A percentile compares a stretch with the other conserved stretches of the same genome.
Evolutionary conservation across 2,888 invertebrate genomes (phyloP).

Genomic region (Euplexia lucipara): DNA sequence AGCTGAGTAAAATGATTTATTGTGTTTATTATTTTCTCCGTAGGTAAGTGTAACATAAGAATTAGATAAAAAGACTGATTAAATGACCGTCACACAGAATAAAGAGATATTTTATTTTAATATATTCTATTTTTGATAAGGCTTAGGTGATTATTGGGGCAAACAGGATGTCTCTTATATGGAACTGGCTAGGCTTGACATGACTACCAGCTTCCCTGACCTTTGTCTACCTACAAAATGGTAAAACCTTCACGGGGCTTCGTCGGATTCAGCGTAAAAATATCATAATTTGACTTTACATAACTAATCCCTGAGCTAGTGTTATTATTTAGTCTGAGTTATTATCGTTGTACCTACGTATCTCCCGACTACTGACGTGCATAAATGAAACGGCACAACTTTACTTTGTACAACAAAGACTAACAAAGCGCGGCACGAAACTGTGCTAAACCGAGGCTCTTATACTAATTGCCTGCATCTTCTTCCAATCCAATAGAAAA

Average conservation of each 20-base stretch:
- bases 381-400: slow-evolving; percentile 24
- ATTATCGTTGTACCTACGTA: background rate
- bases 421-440: slow-evolving; percentile 14
- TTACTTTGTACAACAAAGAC: slow-evolving; percentile 30
- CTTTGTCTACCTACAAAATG: too few relatives aligned
- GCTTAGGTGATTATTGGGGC: background rate
- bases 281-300: background rate
- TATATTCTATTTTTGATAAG: too few relatives aligned
- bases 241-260: background rate
- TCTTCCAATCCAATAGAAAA: slow-evolving; percentile 24
- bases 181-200: background rate
- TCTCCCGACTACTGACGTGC: slow-evolving; percentile 5
- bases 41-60: background rate
- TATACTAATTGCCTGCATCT: slow-evolving; percentile 39
- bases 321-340: background rate
- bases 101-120: too few relatives aligned
- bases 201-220: background rate
- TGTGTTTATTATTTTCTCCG: background rate
- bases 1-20: slow-evolving; percentile 6
- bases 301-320: background rate
- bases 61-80: background rate
- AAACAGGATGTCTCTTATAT: background rate
- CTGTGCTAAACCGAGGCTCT: slow-evolving; percentile 35
- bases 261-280: background rate
- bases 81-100: background rate